Conservation (phyloP, 2,888 invertebrate genomes). For the Pediacus dermestoides region DNA sequence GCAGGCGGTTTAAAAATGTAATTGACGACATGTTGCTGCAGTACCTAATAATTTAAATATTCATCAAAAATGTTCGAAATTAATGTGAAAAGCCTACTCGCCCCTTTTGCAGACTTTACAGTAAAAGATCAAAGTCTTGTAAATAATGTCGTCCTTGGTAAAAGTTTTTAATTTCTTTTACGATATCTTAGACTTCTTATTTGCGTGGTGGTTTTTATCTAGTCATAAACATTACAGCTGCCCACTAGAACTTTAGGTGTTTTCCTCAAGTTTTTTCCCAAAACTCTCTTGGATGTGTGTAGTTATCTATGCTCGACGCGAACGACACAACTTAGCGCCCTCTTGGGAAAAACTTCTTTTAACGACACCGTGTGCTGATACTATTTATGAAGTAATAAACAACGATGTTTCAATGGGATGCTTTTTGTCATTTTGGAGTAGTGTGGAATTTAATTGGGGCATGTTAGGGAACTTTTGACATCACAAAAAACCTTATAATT, state of each 20-base stretch:
- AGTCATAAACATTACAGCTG: conserved; percentile 32
- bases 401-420: conserved; percentile 25
- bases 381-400: conserved; percentile 36
- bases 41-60: too few species aligned
- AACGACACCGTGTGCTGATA: conserved; percentile 33
- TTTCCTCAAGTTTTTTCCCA: conserved; percentile 1
- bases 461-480: too few species aligned
- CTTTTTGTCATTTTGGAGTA: too few species aligned
- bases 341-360: conserved; percentile 36
- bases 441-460: too few species aligned
- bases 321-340: conserved; percentile 35
- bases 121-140: conserved; percentile 16
- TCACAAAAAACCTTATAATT: too few species aligned
- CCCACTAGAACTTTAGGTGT: conserved; percentile 10
- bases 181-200: conserved; percentile 30
- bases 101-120: too few species aligned
- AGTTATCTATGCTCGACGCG: conserved; percentile 32
- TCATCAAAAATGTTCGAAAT: too few species aligned
- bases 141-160: conserved; percentile 29
- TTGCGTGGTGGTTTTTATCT: conserved; percentile 31
- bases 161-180: conserved; percentile 36
- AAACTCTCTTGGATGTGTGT: conserved; percentile 19
- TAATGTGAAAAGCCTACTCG: too few species aligned
- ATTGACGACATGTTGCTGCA: too few species aligned
- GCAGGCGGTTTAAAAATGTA: too few species aligned